Evolutionary conservation across 2,888 invertebrate species (phyloP), one percentile per base, ranked within the genome.

Genomic region (Leptinotarsa haldemani): DNA sequence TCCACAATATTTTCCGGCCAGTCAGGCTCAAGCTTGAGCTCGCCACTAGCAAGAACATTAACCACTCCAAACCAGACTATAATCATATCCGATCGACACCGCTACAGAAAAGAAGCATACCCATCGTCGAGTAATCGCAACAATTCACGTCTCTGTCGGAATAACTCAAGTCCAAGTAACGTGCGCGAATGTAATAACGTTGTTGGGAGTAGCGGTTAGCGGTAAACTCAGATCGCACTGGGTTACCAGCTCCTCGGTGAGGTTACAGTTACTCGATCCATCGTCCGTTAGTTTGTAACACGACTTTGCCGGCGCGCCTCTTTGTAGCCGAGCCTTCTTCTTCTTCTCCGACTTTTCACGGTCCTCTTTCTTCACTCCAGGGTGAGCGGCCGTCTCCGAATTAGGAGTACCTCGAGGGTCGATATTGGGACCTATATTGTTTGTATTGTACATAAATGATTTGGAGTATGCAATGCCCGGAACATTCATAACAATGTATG

Each of bases 161-260:
- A 9, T 9, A 20, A 18, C n/a, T 53, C n/a, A 53, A 18, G 9
- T 16, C 9, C 1, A 0, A 53, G 9, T n/a, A 13, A n/a, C 48
- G 65, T 48, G 15, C 15, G 13, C 50, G 25, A 65, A 48, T 50
- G n/a, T 13, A 50, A 65, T 65, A 50, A 66, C 15, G 25, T 20
- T 67, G 56, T 40, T 16, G 67, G 46, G 65, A 67, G 52, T 78
- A 82, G 82, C 83, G 82, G 83, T 81, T 82, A 78, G 30, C 83
- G 83, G 83, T 81, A 82, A 77, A 30, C 50, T 30, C 46, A 16
- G 63, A 47, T 56, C 76, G 81, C 82, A 83, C 82, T 83, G 80
- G 83, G 83, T 83, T 83, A 83, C 81, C 83, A 82, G 82, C 82
- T 74, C 72, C 67, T 72, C 76, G 78, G 79, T 77, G 64, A 69